Evolutionary conservation across 2,797 vertebrate genomes (phyloP), one percentile per base, ranked within the genome.

Genomic region (Cyclopterus lumpus): DNA sequence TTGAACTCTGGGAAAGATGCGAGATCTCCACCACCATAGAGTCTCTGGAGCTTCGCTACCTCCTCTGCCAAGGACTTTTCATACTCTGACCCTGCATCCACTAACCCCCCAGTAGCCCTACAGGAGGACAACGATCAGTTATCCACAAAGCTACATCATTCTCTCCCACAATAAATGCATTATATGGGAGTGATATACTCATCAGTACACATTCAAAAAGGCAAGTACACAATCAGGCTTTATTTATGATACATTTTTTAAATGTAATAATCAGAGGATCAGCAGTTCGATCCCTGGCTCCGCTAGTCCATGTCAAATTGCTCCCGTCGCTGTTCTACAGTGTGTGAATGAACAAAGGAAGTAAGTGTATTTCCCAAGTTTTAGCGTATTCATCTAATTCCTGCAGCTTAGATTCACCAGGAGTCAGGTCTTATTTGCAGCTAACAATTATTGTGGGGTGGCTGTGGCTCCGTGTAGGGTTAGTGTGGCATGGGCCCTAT

Each of bases 1-100:
- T 93, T 97, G 86, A 99, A 97, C 46, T 94, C 95, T 48, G 97
- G 98, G 78, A 99, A 99, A 36, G 95, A 93, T 54, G 91, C 90
- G 72, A 99, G 90, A 87, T 99, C 97, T 64, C 97, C 97, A 24
- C 93, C 92, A 5, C 94, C 94, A 9, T 95, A 99, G 0, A 97
- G 89, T 34, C 97, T 94, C 71, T 97, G 95, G 15, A 99, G 96
- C 86, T 97, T 97, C 59, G 89, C 79, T 4, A 96, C 87, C 68
- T 97, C 97, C 58, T 95, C 96, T 12, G 93, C 93, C 73, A 98
- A 59, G 0, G 95, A 94, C 84, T 96, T 97, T 73, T 99, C 91
- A 67, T 97, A 99, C 0, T 96, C 96, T 0, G 96, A 88, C 11
- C 95, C 96, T 14, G 88, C 82, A 81, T 98, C 97, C n/a, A 97